Evolutionary conservation across 2,888 invertebrate genomes (phyloP).

Genomic region (Andrena trimmerana): DNA sequence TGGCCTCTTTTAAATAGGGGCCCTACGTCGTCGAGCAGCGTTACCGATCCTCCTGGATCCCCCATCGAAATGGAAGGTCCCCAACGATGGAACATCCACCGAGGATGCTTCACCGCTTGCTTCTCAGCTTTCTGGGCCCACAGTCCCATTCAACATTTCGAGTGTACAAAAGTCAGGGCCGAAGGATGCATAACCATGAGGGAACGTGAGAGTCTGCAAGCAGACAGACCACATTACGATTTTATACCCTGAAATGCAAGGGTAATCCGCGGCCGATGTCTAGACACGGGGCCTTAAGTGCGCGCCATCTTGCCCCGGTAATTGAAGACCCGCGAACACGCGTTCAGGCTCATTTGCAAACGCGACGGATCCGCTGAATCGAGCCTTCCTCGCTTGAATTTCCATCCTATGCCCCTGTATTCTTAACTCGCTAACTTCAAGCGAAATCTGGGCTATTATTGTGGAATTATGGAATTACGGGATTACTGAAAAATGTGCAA

Average conservation of each 20-base stretch:
- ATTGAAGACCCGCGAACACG: constrained; percentile 24
- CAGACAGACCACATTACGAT: constrained; percentile 12
- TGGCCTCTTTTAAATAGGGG: constrained; percentile 80
- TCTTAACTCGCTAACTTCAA: not conserved
- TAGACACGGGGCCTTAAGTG: constrained; percentile 21
- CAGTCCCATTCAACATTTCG: not conserved
- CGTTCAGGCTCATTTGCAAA: not conserved
- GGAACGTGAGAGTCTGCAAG: not conserved
- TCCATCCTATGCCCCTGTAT: not conserved
- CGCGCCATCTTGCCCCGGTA: constrained; percentile 1
- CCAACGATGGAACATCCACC: constrained; percentile 2
- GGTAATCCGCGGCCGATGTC: constrained; percentile 20
- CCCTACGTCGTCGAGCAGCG: constrained; percentile 63
- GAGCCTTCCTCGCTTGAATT: not conserved
- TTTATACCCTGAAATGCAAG: constrained; percentile 21
- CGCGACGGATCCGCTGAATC: not conserved
- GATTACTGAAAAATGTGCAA: no score
- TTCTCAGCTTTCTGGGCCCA: not conserved
- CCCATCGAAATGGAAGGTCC: constrained; percentile 47
- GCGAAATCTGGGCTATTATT: not conserved
- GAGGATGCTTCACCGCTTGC: not conserved
- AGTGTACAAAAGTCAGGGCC: not conserved
- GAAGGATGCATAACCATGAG: not conserved
- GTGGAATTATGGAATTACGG: no score
- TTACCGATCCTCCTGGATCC: constrained; percentile 54